These are phyloP conservation scores for Cheiracanthium punctorium DNA, from an alignment of 2,888 invertebrate genomes.

Conservation along the genomic window DNA sequence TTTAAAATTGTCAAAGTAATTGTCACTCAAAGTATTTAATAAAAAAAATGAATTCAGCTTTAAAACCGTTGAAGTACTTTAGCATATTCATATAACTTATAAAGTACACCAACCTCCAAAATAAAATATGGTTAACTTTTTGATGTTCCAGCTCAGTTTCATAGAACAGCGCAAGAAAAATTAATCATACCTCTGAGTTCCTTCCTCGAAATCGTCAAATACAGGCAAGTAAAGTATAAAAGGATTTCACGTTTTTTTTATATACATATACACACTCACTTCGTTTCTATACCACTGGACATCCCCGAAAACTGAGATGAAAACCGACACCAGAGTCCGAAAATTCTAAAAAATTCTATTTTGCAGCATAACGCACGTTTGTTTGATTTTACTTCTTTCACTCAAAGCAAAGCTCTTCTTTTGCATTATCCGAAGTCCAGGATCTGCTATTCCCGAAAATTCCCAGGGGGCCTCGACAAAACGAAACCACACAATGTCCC, in stretches of 20 bases:
- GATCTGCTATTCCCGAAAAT: conserved; percentile 19
- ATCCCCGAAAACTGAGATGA: conserved; percentile 13
- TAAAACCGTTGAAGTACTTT: no score
- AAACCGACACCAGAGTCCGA: conserved; percentile 25
- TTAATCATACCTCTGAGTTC: background rate
- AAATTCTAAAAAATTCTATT: conserved; percentile 53
- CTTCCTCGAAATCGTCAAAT: background rate
- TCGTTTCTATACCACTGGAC: background rate
- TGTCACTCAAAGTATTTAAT: no score
- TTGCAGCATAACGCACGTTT: conserved; percentile 50
- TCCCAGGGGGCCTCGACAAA: conserved; percentile 38
- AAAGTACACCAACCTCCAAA: no score
- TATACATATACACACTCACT: no score
- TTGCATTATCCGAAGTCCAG: conserved; percentile 27
- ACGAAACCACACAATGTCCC: conserved; percentile 34
- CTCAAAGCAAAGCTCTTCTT: conserved; percentile 3
- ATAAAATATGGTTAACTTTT: no score
- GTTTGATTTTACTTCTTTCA: conserved; percentile 53
- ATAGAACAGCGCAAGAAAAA: background rate
- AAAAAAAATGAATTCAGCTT: no score
- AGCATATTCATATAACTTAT: no score
- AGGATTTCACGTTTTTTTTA: conserved; percentile 2
- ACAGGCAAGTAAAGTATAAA: background rate
- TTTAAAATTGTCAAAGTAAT: no score
- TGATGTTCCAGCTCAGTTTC: no score